phyloP scores from a whole-genome alignment of 2,797 vertebrate species.

The Malurus splendens region DNA sequence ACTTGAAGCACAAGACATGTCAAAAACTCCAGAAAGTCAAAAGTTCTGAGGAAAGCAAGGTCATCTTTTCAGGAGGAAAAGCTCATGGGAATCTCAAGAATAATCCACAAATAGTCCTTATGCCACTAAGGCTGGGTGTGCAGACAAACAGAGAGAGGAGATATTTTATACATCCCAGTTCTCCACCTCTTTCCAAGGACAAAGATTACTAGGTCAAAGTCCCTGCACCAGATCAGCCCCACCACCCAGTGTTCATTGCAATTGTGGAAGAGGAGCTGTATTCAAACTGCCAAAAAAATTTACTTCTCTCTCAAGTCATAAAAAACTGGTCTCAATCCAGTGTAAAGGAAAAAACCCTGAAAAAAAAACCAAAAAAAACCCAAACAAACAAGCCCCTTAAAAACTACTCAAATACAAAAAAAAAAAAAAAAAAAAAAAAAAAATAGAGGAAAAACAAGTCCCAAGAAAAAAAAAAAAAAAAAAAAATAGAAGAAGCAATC shows the following conservation, averaged over 20 bases:
- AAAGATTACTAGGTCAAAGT: background rate
- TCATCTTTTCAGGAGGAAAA: background rate
- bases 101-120: background rate
- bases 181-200: background rate
- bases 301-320: background rate
- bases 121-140: fast-evolving
- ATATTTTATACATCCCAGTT: background rate
- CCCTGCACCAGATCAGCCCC: background rate
- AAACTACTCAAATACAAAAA: background rate
- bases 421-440: background rate
- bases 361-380: background rate
- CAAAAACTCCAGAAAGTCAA: background rate
- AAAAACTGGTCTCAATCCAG: background rate
- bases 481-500: background rate
- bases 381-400: background rate
- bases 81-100: background rate
- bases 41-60: background rate
- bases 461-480: background rate
- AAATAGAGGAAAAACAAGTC: no score
- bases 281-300: background rate
- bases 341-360: background rate
- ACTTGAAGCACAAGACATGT: background rate
- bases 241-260: background rate
- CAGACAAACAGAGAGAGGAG: background rate
- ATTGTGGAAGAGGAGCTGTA: background rate